Conservation (phyloP, 2,113 vertebrate genomes). For the Castor canadensis region DNA sequence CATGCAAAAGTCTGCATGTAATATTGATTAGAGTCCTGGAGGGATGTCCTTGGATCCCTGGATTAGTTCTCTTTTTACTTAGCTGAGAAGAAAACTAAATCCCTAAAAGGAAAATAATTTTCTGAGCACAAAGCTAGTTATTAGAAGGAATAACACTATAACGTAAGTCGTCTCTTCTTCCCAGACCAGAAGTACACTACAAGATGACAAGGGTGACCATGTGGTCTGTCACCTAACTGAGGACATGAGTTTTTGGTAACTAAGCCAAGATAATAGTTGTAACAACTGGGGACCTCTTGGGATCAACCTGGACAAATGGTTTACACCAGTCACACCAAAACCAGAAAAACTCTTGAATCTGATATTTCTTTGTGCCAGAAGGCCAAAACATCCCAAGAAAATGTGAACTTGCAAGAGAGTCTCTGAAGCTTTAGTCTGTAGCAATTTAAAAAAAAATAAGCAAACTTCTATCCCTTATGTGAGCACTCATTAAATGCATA, state of each 20-base stretch:
- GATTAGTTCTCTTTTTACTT: neutral
- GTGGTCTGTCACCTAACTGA: neutral
- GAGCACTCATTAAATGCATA: constrained; percentile 59
- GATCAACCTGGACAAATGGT: neutral
- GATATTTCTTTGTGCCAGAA: neutral
- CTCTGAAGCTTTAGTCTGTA: constrained; percentile 14
- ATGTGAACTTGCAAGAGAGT: neutral
- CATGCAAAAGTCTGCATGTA: neutral
- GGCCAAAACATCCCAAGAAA: neutral
- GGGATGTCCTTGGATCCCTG: neutral
- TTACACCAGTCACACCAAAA: neutral
- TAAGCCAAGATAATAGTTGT: neutral
- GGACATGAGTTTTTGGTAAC: neutral
- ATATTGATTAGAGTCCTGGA: neutral
- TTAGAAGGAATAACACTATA: neutral
- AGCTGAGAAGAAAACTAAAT: neutral
- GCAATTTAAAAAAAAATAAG: neutral
- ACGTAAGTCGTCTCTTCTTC: neutral
- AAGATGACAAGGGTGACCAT: neutral
- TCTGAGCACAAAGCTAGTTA: neutral
- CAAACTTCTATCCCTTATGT: neutral
- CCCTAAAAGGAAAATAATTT: neutral
- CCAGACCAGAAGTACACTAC: neutral
- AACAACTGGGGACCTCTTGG: neutral
- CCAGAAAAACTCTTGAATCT: neutral